A percentile compares a stretch with the other conserved stretches of the same genome.
These are phyloP conservation scores for Pterois miles DNA, from an alignment of 2,797 vertebrate genomes.

Conservation along the genomic window DNA sequence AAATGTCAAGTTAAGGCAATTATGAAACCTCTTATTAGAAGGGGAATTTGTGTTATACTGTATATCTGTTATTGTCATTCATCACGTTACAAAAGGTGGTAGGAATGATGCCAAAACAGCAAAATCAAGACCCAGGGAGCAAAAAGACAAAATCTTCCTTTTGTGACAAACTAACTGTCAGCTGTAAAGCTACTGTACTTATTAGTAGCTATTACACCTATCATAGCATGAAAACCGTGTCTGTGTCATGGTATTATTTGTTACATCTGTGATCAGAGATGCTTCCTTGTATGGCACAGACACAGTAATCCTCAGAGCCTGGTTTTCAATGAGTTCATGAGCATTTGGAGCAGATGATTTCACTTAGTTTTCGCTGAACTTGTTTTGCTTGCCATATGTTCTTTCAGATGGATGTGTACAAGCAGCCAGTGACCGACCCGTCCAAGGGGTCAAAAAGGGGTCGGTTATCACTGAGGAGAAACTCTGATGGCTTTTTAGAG, in stretches of 20 bases:
- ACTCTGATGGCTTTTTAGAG: constrained; percentile 80
- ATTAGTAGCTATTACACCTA: neutral
- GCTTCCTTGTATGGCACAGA: neutral
- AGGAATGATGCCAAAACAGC: neutral
- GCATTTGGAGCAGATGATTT: neutral
- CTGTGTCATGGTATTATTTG: neutral
- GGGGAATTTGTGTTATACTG: neutral
- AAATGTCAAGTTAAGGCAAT: neutral
- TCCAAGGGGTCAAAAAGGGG: constrained; percentile 84
- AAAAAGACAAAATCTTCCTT: neutral
- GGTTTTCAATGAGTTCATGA: neutral
- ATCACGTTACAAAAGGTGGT: neutral
- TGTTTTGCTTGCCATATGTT: neutral
- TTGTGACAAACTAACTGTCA: neutral
- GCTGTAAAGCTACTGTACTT: neutral
- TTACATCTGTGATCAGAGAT: neutral
- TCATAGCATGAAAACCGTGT: neutral
- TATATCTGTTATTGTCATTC: neutral
- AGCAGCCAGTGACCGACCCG: constrained; percentile 84
- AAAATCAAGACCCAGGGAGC: neutral
- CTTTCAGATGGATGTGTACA: constrained; percentile 84
- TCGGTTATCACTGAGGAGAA: constrained; percentile 81
- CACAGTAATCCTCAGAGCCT: neutral
- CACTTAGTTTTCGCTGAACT: neutral
- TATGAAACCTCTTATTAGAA: neutral